phyloP scores from a whole-genome alignment of 2,888 invertebrate genomes.

The Agriopis aurantiaria region DNA sequence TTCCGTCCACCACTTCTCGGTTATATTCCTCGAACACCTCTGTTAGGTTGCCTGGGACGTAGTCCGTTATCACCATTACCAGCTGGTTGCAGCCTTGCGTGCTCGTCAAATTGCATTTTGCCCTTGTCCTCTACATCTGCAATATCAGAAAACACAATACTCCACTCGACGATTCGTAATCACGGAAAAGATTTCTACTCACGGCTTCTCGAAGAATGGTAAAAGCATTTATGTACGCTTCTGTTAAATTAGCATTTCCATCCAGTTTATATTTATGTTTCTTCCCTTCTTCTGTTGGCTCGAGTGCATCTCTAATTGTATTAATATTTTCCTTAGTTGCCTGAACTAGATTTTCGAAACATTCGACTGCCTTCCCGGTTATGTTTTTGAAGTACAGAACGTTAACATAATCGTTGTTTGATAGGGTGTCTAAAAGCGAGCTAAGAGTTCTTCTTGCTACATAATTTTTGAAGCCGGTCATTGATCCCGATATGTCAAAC shows the following conservation, averaged over 20 bases:
- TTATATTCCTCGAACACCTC: constrained; percentile 95
- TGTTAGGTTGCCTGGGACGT: constrained; percentile 94
- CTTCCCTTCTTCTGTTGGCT: constrained; percentile 69
- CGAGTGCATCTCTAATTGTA: constrained; percentile 90
- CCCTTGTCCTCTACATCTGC: constrained; percentile 50
- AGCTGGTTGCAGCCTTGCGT: constrained; percentile 95
- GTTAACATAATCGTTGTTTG: constrained; percentile 99
- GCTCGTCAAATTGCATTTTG: constrained; percentile 71
- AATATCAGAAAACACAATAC: constrained; percentile 13
- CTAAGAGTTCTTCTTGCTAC: constrained; percentile 95
- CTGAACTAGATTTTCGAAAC: constrained; percentile 95
- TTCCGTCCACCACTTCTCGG: constrained; percentile 86
- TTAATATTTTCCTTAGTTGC: constrained; percentile 94
- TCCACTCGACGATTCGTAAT: not conserved
- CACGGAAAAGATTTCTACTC: constrained; percentile 53
- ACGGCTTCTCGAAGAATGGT: constrained; percentile 89
- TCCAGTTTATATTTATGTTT: constrained; percentile 87
- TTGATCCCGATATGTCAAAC: constrained; percentile 98
- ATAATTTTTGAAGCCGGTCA: constrained; percentile 93
- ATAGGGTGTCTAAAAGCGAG: constrained; percentile 96
- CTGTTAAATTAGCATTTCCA: constrained; percentile 94
- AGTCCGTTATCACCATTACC: constrained; percentile 98
- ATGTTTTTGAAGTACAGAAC: constrained; percentile 93
- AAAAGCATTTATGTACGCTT: constrained; percentile 94
- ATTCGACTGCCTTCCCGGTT: constrained; percentile 92